Conservation (phyloP, 2,888 invertebrate genomes). For the Parthenolecanium corni region DNA sequence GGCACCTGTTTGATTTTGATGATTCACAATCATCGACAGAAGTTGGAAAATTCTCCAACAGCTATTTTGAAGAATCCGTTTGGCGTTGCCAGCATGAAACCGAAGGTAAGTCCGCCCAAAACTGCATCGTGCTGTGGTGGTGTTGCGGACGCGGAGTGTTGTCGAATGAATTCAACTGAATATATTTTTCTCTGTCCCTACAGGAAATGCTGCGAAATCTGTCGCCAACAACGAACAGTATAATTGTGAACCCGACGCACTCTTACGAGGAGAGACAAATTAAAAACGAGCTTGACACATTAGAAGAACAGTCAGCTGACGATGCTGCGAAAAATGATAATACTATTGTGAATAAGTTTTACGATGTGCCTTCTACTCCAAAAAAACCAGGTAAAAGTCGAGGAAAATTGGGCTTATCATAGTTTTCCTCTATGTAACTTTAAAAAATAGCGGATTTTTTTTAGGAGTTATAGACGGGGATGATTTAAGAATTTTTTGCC, state of each 20-base stretch:
- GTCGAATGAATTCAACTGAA: not conserved
- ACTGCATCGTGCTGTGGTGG: not conserved
- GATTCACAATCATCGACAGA: conserved; percentile 48
- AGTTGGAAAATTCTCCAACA: conserved; percentile 48
- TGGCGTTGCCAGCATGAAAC: conserved; percentile 52
- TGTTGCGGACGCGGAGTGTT: not conserved
- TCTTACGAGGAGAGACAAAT: conserved; percentile 25
- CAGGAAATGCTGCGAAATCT: conserved; percentile 49
- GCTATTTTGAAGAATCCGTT: conserved; percentile 51
- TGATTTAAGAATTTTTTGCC: too few relatives aligned
- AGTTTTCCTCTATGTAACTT: not conserved
- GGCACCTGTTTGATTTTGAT: conserved; percentile 52
- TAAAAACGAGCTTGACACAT: conserved; percentile 17
- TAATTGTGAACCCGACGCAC: conserved; percentile 29
- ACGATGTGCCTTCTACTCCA: conserved; percentile 20
- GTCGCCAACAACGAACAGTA: conserved; percentile 42
- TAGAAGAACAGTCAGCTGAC: conserved; percentile 1
- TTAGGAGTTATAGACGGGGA: too few relatives aligned
- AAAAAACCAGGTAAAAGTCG: conserved; percentile 28
- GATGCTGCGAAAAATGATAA: conserved; percentile 4
- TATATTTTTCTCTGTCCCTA: conserved; percentile 30
- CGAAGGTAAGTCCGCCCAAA: conserved; percentile 40
- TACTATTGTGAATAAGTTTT: not conserved
- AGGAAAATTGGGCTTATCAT: not conserved
- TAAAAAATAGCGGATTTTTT: not conserved